These are phyloP conservation scores for Heloderma charlesbogerti DNA, from an alignment of 2,113 vertebrate species.

Conservation along the genomic window DNA sequence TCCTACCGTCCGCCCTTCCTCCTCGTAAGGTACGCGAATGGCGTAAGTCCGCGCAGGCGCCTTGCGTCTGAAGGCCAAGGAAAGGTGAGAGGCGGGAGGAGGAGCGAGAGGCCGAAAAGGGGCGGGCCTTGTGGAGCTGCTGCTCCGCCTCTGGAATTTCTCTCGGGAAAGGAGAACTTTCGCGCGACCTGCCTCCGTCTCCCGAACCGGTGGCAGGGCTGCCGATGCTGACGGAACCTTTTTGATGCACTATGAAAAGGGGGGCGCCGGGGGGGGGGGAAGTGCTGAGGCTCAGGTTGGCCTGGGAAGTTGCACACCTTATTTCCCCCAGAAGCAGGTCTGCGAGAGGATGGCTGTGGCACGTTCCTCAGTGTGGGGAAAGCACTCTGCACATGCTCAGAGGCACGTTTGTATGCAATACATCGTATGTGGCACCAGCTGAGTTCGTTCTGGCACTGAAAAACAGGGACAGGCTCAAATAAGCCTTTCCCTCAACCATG, in stretches of 20 bases:
- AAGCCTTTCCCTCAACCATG: neutral
- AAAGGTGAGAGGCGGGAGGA: neutral
- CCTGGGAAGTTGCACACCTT: neutral
- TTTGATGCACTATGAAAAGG: no score
- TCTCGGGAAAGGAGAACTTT: no score
- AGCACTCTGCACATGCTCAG: neutral
- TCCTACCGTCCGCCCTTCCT: neutral
- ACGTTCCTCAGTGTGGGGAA: no score
- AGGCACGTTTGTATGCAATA: neutral
- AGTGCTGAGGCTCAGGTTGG: neutral
- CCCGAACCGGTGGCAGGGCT: neutral
- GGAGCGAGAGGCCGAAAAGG: neutral
- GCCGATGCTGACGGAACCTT: neutral
- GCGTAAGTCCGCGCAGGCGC: conserved; percentile 31
- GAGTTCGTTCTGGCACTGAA: neutral
- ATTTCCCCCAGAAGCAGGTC: neutral
- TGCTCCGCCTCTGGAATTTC: neutral
- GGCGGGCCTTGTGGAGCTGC: neutral
- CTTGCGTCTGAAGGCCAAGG: neutral
- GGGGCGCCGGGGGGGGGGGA: no score
- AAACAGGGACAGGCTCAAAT: neutral
- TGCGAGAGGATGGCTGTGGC: neutral
- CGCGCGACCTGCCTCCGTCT: no score
- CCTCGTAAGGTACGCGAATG: neutral
- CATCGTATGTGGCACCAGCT: no score